Conservation (phyloP, 2,888 invertebrate genomes). For the Caenorhabditis angaria region DNA sequence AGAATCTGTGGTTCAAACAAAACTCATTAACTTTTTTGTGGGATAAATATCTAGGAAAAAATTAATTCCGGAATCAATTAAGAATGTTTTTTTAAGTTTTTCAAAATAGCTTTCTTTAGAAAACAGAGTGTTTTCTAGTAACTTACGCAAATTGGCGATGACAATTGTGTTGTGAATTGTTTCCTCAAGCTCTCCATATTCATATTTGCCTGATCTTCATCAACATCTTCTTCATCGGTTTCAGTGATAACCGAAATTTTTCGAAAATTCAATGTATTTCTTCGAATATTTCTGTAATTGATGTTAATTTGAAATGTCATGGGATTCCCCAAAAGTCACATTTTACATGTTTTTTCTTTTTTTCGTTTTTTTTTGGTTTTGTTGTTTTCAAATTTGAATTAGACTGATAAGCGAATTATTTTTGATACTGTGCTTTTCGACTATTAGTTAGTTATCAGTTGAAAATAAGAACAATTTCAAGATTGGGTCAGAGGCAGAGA, state of each 20-base stretch:
- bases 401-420: neutral
- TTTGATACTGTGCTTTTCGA: neutral
- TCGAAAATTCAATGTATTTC: constrained; percentile 12
- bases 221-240: constrained; percentile 29
- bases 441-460: neutral
- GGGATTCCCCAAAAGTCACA: neutral
- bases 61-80: too few relatives aligned
- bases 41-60: too few relatives aligned
- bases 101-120: too few relatives aligned
- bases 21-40: too few relatives aligned
- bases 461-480: neutral
- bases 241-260: constrained; percentile 40
- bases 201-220: neutral
- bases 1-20: too few relatives aligned
- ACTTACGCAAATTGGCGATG: neutral
- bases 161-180: neutral
- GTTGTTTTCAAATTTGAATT: neutral
- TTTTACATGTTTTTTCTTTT: neutral
- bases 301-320: neutral
- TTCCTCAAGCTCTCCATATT: neutral
- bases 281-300: constrained; percentile 1
- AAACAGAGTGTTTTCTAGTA: neutral
- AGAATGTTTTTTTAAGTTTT: too few relatives aligned
- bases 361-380: neutral
- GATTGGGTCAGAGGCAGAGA: neutral